Conservation (phyloP, 2,113 vertebrate species). For the Corythornis madagascariensis region DNA sequence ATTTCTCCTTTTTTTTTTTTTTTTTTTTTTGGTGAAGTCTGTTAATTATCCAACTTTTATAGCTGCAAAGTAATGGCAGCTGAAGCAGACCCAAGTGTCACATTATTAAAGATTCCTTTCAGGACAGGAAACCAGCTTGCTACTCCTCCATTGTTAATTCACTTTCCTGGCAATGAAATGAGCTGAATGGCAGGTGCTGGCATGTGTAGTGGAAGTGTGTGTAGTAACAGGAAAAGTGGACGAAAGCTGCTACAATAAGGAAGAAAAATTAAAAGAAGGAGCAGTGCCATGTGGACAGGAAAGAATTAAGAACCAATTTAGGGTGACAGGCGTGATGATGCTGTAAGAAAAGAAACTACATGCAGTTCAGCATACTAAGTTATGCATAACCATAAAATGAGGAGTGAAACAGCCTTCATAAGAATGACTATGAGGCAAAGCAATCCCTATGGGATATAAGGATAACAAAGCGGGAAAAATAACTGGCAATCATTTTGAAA, state of each 20-base stretch:
- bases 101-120: neutral
- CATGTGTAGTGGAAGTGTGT: neutral
- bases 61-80: neutral
- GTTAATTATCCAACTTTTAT: neutral
- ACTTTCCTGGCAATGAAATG: neutral
- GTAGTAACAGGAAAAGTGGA: neutral
- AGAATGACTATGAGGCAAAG: neutral
- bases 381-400: neutral
- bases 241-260: neutral
- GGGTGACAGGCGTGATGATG: neutral
- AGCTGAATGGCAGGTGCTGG: slow-evolving; percentile 1
- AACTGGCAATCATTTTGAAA: neutral
- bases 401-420: neutral
- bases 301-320: slow-evolving; percentile 4
- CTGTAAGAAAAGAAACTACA: neutral
- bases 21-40: neutral
- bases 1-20: neutral
- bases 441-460: neutral
- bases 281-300: neutral
- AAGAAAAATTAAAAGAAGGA: neutral
- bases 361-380: neutral
- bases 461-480: neutral
- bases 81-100: neutral
- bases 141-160: slow-evolving; percentile 13
- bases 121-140: slow-evolving; percentile 2